Percentiles rank a stretch among this genome's conserved stretches.
Conservation (phyloP, 2,113 vertebrate genomes). For the Miniopterus natalensis region DNA sequence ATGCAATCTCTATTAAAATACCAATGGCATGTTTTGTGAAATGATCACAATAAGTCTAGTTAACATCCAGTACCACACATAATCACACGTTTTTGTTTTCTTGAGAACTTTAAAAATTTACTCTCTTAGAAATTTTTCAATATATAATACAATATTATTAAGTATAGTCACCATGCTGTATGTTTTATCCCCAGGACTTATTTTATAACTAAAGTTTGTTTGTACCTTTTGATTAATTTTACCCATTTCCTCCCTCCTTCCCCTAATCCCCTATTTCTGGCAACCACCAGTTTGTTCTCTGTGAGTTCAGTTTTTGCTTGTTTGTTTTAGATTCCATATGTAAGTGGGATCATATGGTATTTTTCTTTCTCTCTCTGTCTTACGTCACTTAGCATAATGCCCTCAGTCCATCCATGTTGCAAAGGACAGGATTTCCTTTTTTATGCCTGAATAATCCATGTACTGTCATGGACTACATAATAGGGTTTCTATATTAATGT, state of each 20-base stretch:
- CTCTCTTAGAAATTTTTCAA: neutral
- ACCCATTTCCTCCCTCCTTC: neutral
- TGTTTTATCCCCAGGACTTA: neutral
- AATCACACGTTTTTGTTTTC: neutral
- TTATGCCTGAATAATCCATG: neutral
- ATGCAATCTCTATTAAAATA: too few relatives aligned
- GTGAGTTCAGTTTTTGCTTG: too few relatives aligned
- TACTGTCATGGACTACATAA: neutral
- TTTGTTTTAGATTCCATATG: neutral
- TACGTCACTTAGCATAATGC: neutral
- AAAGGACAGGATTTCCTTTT: neutral
- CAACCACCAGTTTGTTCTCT: neutral
- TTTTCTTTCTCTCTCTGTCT: neutral
- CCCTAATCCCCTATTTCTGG: neutral
- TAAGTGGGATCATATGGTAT: neutral
- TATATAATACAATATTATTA: neutral
- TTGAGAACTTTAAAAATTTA: slow-evolving; percentile 7
- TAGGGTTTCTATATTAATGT: too few relatives aligned
- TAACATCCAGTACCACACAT: neutral
- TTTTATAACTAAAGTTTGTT: slow-evolving; percentile 28
- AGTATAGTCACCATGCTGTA: neutral
- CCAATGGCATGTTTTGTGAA: too few relatives aligned
- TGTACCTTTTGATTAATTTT: neutral
- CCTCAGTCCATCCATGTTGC: too few relatives aligned
- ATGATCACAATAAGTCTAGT: too few relatives aligned